Evolutionary conservation across 2,113 vertebrate genomes (phyloP).

Genomic region (Cavia porcellus): DNA sequence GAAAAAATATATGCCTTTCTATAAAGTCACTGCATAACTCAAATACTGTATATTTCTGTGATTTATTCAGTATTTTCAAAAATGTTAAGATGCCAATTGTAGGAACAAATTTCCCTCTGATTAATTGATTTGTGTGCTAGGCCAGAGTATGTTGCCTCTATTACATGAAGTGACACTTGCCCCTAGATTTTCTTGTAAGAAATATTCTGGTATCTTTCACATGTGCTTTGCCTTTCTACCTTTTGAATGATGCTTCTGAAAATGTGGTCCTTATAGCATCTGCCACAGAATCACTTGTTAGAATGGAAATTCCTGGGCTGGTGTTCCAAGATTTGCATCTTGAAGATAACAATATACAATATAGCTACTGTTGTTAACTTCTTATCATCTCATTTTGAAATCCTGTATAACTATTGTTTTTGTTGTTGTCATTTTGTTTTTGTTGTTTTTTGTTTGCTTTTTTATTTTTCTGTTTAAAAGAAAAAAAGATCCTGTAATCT

Average conservation of each 20-base stretch:
- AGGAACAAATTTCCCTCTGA: conserved; percentile 9
- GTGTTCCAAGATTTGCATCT: not conserved
- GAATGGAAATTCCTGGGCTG: not conserved
- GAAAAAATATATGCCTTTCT: conserved; percentile 45
- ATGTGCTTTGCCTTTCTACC: not conserved
- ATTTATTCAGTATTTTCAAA: conserved; percentile 3
- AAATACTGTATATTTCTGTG: not conserved
- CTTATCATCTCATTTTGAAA: no score
- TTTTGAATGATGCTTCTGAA: conserved; percentile 33
- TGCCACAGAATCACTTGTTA: not conserved
- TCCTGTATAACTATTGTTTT: no score
- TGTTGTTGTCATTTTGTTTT: no score
- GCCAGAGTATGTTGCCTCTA: not conserved
- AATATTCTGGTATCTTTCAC: not conserved
- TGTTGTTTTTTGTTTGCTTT: no score
- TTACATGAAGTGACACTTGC: not conserved
- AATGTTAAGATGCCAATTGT: conserved; percentile 11
- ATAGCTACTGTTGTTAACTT: no score
- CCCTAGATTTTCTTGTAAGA: conserved; percentile 38
- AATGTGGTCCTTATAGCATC: not conserved
- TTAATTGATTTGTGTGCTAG: not conserved
- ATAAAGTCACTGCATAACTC: conserved; percentile 12
- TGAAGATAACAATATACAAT: no score
- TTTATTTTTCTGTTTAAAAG: no score
- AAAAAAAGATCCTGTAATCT: not conserved